Conservation (phyloP, 1,140 invertebrate species). For the Bombus huntii region DNA sequence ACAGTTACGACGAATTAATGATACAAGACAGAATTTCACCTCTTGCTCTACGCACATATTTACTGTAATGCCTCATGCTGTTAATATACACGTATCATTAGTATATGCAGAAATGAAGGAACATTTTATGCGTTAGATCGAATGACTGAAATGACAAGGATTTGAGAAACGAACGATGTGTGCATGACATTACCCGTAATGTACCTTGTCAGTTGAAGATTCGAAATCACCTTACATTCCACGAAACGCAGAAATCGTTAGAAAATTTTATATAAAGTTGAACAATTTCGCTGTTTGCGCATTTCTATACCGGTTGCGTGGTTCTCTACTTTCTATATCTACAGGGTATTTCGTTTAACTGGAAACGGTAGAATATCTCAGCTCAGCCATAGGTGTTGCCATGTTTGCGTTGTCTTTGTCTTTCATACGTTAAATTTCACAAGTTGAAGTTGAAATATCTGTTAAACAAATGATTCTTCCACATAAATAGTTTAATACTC, state of each 20-base stretch:
- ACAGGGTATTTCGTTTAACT: too few relatives aligned
- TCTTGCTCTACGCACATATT: too few relatives aligned
- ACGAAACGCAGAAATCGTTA: not conserved
- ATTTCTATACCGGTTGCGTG: not conserved
- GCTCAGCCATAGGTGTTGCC: too few relatives aligned
- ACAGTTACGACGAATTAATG: constrained; percentile 27
- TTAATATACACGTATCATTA: not conserved
- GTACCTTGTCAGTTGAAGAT: not conserved
- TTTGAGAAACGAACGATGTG: not conserved
- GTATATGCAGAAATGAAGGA: not conserved
- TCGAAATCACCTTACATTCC: not conserved
- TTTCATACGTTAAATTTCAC: too few relatives aligned
- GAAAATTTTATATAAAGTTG: not conserved
- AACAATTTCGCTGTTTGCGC: not conserved
- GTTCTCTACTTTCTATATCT: too few relatives aligned
- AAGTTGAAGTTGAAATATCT: too few relatives aligned
- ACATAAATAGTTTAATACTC: too few relatives aligned
- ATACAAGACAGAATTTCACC: constrained; percentile 11
- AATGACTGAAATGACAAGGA: not conserved
- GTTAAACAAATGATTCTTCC: too few relatives aligned
- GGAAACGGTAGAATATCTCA: too few relatives aligned
- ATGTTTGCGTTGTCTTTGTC: too few relatives aligned
- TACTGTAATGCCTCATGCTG: not conserved
- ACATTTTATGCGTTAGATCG: not conserved
- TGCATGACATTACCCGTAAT: too few relatives aligned